Evolutionary conservation across 2,888 invertebrate genomes (phyloP).

Genomic region (Gastracanthus pulcherrimus): DNA sequence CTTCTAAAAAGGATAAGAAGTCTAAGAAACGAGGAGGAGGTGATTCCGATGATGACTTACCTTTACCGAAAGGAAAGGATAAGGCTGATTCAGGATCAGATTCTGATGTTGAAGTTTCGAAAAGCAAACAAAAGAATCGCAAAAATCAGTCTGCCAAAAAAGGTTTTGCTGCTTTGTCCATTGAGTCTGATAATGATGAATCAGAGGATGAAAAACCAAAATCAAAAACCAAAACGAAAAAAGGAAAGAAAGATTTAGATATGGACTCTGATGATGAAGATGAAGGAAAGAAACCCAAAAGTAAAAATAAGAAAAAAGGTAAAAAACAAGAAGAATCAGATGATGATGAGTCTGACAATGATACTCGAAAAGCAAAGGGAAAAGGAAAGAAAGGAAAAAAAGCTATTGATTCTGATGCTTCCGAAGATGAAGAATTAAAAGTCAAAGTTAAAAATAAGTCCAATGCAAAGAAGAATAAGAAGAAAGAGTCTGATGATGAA

Average conservation of each 20-base stretch:
- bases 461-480: slow-evolving; percentile 55
- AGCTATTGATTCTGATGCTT: slow-evolving; percentile 74
- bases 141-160: slow-evolving; percentile 67
- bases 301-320: slow-evolving; percentile 72
- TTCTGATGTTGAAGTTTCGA: slow-evolving; percentile 61
- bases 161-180: slow-evolving; percentile 60
- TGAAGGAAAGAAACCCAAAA: slow-evolving; percentile 77
- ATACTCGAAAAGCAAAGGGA: slow-evolving; percentile 64
- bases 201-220: slow-evolving; percentile 59
- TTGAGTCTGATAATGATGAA: slow-evolving; percentile 63
- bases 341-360: slow-evolving; percentile 65
- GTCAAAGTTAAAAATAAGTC: slow-evolving; percentile 56
- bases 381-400: slow-evolving; percentile 75
- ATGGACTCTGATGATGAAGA: slow-evolving; percentile 78
- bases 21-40: slow-evolving; percentile 75
- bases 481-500: slow-evolving; percentile 49
- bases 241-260: slow-evolving; percentile 76
- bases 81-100: slow-evolving; percentile 60
- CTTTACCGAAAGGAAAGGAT: slow-evolving; percentile 52
- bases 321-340: slow-evolving; percentile 65
- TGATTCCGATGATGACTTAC: slow-evolving; percentile 61
- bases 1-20: slow-evolving; percentile 72
- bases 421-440: slow-evolving; percentile 63
- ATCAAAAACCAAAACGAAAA: slow-evolving; percentile 55
- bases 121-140: slow-evolving; percentile 62